Evolutionary conservation across 2,888 invertebrate genomes (phyloP), one percentile per base, ranked within the genome.

Genomic region (Oscheius sp.): DNA sequence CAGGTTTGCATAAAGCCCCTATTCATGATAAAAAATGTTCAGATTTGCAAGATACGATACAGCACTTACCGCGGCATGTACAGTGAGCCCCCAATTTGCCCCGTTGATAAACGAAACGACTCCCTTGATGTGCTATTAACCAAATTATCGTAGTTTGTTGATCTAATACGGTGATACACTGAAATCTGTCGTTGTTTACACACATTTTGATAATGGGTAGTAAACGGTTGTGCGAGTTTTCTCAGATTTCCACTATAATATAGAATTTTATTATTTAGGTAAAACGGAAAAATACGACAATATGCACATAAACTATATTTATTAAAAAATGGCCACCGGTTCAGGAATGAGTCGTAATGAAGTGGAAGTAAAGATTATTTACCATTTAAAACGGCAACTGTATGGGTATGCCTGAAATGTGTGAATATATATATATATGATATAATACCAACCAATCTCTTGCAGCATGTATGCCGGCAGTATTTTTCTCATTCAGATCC

Each of bases 31-130:
- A 27, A 12, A 16, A n/a, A 18, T 21, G 16, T 43, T 21, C 66
- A 79, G 79, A 58, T 81, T 35, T 68, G 69, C 23, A 71, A 74
- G 1, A 76, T 81, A 18, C 72, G 73, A 9, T 81, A 81, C 70
- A 69, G 72, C 49, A 61, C 70, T 12, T 81, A 76, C 76, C 76
- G 75, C 56, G 81, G 81, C 43, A 61, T 68, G 25, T 78, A 78
- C 53, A 72, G 70, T 1, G 53, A 73, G 16, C 81, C 81, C 1
- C 81, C 81, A 25, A 81, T 81, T 21, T 68, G 75, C 49, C 56
- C 23, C 21, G 52, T 27, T 52, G 69, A 43, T 72, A 73, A 46
- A 41, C 23, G 72, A 21, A 73, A 78, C 35, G 59, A 68, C 25
- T 46, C 72, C 49, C 70, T 80, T 13, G 70, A 73, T 68, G 78